Conservation (phyloP, 2,888 invertebrate species). For the Ophonus ardosiacus region DNA sequence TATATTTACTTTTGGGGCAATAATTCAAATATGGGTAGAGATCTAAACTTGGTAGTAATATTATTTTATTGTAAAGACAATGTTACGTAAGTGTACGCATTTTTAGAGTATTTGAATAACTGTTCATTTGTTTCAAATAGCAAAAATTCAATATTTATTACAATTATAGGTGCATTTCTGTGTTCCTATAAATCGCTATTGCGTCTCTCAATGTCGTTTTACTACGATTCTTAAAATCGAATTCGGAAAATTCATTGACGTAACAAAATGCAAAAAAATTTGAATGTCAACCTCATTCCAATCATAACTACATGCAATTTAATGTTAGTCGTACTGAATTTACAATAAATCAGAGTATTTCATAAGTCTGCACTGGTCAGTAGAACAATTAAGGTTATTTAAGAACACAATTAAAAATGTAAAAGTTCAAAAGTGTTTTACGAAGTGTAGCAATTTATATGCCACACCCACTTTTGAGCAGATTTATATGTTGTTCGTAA, state of each 20-base stretch:
- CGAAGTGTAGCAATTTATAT: slow-evolving; percentile 22
- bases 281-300: slow-evolving; percentile 3
- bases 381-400: slow-evolving; percentile 44
- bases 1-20: too few relatives aligned
- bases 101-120: too few relatives aligned
- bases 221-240: neutral
- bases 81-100: too few relatives aligned
- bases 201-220: neutral
- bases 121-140: neutral
- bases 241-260: neutral
- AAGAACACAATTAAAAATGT: slow-evolving; percentile 24
- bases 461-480: slow-evolving; percentile 20
- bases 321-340: neutral
- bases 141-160: neutral
- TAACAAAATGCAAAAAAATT: neutral
- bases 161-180: too few relatives aligned
- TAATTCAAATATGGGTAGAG: too few relatives aligned
- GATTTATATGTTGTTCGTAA: slow-evolving; percentile 32
- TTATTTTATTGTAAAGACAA: too few relatives aligned
- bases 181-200: neutral
- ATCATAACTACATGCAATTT: neutral
- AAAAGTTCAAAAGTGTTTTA: slow-evolving; percentile 35
- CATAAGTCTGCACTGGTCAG: slow-evolving; percentile 1
- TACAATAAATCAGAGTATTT: slow-evolving; percentile 2
- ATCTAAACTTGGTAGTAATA: too few relatives aligned